Evolutionary conservation across 1,140 invertebrate species (phyloP).

Genomic region (Atta texana): DNA sequence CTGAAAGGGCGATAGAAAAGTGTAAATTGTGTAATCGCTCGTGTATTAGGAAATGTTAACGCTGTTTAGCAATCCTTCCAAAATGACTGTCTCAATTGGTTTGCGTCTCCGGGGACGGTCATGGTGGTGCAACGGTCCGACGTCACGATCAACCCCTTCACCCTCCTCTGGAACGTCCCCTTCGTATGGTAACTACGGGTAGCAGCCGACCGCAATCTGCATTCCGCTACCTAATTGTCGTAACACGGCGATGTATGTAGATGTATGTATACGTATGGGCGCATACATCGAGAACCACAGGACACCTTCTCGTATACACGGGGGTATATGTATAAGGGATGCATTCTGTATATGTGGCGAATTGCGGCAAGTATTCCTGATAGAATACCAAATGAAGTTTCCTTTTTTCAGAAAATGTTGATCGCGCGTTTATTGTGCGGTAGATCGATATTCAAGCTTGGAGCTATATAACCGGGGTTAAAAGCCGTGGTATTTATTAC

Average conservation of each 20-base stretch:
- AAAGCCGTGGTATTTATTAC: constrained; percentile 49
- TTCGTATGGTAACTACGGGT: constrained; percentile 81
- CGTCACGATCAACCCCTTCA: constrained; percentile 74
- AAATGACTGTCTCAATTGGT: constrained; percentile 78
- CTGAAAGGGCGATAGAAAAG: not conserved
- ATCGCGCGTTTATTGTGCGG: constrained; percentile 49
- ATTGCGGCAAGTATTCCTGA: constrained; percentile 53
- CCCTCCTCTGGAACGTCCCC: constrained; percentile 61
- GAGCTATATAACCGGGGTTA: constrained; percentile 5
- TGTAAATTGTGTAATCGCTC: constrained; percentile 6
- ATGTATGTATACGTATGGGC: constrained; percentile 68
- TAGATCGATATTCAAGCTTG: constrained; percentile 40
- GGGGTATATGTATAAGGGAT: constrained; percentile 20
- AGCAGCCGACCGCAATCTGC: constrained; percentile 81
- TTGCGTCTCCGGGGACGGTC: constrained; percentile 74
- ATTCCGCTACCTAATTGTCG: constrained; percentile 83
- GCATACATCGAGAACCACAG: constrained; percentile 46
- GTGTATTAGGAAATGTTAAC: constrained; percentile 36
- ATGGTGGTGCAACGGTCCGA: constrained; percentile 70
- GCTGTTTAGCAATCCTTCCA: constrained; percentile 63
- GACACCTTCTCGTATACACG: constrained; percentile 48
- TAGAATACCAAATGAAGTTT: constrained; percentile 54
- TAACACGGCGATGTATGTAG: constrained; percentile 78
- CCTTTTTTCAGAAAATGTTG: constrained; percentile 47
- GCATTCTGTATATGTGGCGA: constrained; percentile 27